Evolutionary conservation across 2,113 vertebrate genomes (phyloP).

Genomic region (Tautogolabrus adspersus): DNA sequence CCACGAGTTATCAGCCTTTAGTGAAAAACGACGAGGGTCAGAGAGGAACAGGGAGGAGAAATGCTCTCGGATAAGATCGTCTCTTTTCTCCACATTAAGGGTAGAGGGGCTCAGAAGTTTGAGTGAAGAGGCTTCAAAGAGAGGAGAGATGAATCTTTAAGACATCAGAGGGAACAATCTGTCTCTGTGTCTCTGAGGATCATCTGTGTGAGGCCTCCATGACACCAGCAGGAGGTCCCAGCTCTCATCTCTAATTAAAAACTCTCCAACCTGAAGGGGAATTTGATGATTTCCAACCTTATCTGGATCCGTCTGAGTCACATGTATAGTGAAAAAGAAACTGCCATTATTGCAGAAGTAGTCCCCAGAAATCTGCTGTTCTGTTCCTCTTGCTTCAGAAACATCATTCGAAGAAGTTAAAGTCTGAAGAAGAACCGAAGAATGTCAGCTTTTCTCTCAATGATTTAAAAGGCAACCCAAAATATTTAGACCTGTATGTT

Average conservation of each 20-base stretch:
- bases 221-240: background rate
- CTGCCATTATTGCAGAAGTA: background rate
- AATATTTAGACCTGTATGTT: no score
- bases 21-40: background rate
- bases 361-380: no score
- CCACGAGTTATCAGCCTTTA: background rate
- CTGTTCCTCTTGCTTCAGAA: no score
- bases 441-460: no score
- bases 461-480: no score
- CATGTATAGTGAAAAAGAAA: background rate
- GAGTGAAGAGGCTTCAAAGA: background rate
- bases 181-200: background rate
- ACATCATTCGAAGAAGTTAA: no score
- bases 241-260: background rate
- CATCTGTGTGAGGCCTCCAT: background rate
- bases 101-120: background rate
- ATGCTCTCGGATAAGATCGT: background rate
- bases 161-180: background rate
- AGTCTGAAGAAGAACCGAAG: no score
- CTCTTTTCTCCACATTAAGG: background rate
- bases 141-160: background rate
- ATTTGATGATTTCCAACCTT: background rate
- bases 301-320: background rate
- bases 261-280: background rate
- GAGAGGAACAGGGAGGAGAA: background rate